phyloP scores from a whole-genome alignment of 2,113 vertebrate genomes.

The Synchiropus splendidus region DNA sequence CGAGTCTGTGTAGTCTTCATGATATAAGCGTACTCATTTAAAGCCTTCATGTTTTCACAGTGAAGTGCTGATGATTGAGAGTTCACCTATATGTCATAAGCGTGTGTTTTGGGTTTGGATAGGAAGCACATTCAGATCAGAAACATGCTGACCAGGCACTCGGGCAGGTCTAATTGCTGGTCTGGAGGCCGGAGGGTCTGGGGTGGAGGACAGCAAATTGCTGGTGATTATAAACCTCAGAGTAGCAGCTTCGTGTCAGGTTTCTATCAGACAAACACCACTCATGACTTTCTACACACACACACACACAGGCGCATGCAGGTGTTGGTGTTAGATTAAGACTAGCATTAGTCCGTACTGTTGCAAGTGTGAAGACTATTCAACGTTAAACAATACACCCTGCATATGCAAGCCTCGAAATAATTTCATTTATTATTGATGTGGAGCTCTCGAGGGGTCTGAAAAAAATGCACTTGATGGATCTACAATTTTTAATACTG shows the following conservation, averaged over 20 bases:
- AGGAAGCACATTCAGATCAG: conserved; percentile 42
- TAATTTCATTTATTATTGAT: too few species aligned
- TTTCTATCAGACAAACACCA: conserved; percentile 43
- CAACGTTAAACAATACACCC: conserved; percentile 21
- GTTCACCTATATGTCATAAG: conserved; percentile 8
- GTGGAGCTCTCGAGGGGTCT: too few species aligned
- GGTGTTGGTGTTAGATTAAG: conserved; percentile 6
- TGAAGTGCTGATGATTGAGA: neutral
- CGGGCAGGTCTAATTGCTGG: conserved; percentile 53
- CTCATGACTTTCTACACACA: conserved; percentile 1
- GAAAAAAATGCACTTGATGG: too few species aligned
- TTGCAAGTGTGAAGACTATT: conserved; percentile 34
- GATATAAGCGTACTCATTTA: neutral
- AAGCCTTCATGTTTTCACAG: conserved; percentile 17
- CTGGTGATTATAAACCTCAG: conserved; percentile 68
- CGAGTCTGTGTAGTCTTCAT: conserved; percentile 4
- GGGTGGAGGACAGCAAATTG: conserved; percentile 54
- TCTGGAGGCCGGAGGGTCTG: conserved; percentile 51
- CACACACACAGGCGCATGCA: conserved; percentile 10
- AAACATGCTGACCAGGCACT: conserved; percentile 50
- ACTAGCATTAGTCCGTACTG: conserved; percentile 8
- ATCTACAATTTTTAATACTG: too few species aligned
- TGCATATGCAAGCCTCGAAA: too few species aligned
- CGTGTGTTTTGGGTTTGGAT: conserved; percentile 32
- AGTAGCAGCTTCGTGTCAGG: conserved; percentile 38